Base-by-base conservation (phyloP, 2,113 vertebrate genomes). In the Oceanodroma tethys region DNA sequence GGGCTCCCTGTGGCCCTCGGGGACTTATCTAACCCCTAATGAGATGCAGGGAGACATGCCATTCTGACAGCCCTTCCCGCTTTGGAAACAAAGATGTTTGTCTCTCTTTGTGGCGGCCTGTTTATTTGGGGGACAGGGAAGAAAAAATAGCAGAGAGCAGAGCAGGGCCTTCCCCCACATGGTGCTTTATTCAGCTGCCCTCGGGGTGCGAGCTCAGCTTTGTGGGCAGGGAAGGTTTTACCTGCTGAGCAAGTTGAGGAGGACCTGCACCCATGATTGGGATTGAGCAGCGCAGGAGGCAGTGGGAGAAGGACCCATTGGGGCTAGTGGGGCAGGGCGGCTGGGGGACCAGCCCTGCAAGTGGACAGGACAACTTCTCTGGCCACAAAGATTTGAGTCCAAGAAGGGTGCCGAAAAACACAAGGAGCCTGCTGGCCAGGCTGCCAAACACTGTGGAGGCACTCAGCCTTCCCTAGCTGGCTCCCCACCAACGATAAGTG, bases 81-180 rank as follows among this genome's bases (percentile, higher is more conserved):
- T 73, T 63, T 29, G 73, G 68, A 89, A 79, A 94, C 86, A 96
- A 96, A 95, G 56, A 48, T 58, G 6, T 89, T 86, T 91, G 63
- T 91, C 80, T 92, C 9, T 63, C 50, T 86, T 86, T 27, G 60
- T 90, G 92, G 47, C 2, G 7, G 81, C 42, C 76, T 79, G 43
- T 40, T 94, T 88, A 60, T 87, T 7, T 67, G 56, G 89, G 89
- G 52, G 36, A 94, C 81, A 85, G 73, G 65, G 73, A 74, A 87
- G 70, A 27, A 83, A 90, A 91, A 82, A 4, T 34, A 93, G 86
- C 73, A 81, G 76, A 55, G 52, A 94, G 18, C 26, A 86, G 76
- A 91, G 71, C 34, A 47, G n/a, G 60, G 38, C 73, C 47, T 63
- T 84, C 16, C 81, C 76, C 21, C 43, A 55, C 1, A 0, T 45